phyloP scores from a whole-genome alignment of 2,113 vertebrate genomes.

The Lamprologus ornatipinnis region DNA sequence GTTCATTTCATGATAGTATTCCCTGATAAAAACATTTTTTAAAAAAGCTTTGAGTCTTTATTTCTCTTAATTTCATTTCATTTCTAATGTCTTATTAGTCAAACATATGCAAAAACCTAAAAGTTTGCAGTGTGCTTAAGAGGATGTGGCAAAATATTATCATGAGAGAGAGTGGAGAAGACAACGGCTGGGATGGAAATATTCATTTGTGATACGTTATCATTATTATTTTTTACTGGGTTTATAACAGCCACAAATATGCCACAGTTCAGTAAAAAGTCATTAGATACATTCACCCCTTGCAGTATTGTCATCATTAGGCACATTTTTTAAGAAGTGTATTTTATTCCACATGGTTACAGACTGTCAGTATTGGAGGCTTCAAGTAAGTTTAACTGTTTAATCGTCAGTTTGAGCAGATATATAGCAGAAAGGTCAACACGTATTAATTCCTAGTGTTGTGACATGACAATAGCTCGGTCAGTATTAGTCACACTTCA shows the following conservation, averaged over 20 bases:
- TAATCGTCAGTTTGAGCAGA: neutral
- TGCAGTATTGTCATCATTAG: neutral
- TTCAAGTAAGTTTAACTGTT: neutral
- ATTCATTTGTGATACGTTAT: neutral
- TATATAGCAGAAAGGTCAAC: neutral
- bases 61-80: neutral
- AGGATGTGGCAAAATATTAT: neutral
- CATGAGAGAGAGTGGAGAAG: neutral
- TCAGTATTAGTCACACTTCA: neutral
- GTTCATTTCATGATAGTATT: neutral
- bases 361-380: neutral
- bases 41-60: accelerated
- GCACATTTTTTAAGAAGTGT: neutral
- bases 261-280: neutral
- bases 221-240: neutral
- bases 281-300: neutral
- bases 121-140: neutral
- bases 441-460: neutral
- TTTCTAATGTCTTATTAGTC: neutral
- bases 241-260: neutral
- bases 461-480: neutral
- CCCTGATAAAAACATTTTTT: neutral
- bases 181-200: neutral
- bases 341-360: neutral
- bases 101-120: neutral